Base-by-base conservation (phyloP, 1,140 invertebrate species). In the Drosophila teissieri region DNA sequence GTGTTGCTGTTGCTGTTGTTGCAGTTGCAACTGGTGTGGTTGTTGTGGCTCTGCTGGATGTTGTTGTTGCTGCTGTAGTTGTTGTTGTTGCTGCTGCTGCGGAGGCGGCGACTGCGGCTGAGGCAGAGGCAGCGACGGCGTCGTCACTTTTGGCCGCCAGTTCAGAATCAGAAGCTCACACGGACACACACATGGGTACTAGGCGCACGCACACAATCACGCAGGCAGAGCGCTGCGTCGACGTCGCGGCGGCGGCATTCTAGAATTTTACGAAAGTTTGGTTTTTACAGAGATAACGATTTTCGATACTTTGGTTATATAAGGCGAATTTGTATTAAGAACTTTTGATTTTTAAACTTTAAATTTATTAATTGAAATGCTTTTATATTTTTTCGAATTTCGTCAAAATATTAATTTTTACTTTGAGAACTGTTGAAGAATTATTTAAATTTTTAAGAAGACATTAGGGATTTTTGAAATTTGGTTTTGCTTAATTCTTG, bases 101-200 rank as follows among this genome's bases (percentile, higher is more conserved):
- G 75, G 65, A 62, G 74, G 72, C 65, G 77, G 61, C 49, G 67
- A 57, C 46, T 42, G 68, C 68, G 68, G 68, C 68, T 63, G 76
- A 75, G 54, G 70, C 77, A 48, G 68, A 79, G 63, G 61, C 83
- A 79, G 73, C 83, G 63, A 74, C 73, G 74, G 55, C 64, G 76
- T 80, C 74, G 80, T 89, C 76, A 88, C 84, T 81, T 89, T 88
- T 88, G 83, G 79, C 84, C 84, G 84, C 84, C 84, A 89, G 84
- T 80, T 88, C 84, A 88, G 54, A 84, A 45, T 88, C 84, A 88
- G 54, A 84, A 45, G 56, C 68, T 44, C 52, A 78, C 76, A 78
- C 54, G 52, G 19, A 19, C 19, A 65, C 57, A 78, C 48, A 72
- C 73, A 69, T 37, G 36, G 22, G 52, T 42, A 58, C 39, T 37